Evolutionary conservation across 2,797 vertebrate genomes (phyloP).

Genomic region (Geotrypetes seraphini): DNA sequence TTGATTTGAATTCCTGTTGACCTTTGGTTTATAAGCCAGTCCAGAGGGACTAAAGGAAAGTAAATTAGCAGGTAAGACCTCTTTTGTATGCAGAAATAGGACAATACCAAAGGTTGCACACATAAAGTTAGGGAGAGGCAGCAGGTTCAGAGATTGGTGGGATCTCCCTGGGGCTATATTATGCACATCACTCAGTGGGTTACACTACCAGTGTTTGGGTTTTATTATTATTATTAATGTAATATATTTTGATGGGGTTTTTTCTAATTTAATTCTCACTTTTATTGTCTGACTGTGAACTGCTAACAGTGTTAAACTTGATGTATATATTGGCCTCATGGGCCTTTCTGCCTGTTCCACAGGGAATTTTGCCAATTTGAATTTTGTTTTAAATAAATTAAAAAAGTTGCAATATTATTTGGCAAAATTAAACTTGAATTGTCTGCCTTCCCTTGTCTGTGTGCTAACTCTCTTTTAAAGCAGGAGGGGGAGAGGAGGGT

Average conservation of each 20-base stretch:
- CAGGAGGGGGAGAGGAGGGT: no score
- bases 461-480: no score
- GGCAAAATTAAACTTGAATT: conserved; percentile 33
- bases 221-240: conserved; percentile 72
- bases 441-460: conserved; percentile 4
- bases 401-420: conserved; percentile 64
- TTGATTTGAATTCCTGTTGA: no score
- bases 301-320: conserved; percentile 98
- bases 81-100: no score
- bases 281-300: conserved; percentile 97
- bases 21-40: no score
- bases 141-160: no score
- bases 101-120: no score
- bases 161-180: no score
- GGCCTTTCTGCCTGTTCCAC: conserved; percentile 49
- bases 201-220: conserved; percentile 65
- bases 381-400: conserved; percentile 63
- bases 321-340: conserved; percentile 85
- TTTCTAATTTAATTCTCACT: conserved; percentile 95
- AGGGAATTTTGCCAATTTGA: conserved; percentile 55
- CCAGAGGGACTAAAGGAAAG: no score
- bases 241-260: conserved; percentile 77
- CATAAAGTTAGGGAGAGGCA: no score
- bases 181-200: no score
- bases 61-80: no score